Percentiles rank a stretch among this genome's conserved stretches.
phyloP scores from a whole-genome alignment of 2,113 vertebrate genomes.

The Nothocercus julius region DNA sequence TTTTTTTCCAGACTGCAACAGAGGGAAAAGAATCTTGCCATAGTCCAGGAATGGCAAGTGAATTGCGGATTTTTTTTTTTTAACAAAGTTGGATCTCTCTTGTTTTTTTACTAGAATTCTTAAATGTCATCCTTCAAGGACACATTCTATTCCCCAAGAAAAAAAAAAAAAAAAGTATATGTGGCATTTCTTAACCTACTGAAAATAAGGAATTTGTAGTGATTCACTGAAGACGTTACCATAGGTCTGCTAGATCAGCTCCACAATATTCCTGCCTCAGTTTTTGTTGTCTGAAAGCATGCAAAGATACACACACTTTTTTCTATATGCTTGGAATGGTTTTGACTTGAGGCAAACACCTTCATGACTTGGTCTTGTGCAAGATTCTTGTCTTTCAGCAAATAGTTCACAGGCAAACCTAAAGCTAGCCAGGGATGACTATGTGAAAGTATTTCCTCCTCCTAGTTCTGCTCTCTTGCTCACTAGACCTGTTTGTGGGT shows the following conservation, averaged over 20 bases:
- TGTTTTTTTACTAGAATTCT: neutral
- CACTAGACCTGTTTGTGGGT: rapidly evolving
- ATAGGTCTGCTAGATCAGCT: neutral
- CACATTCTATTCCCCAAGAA: neutral
- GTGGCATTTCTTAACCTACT: neutral
- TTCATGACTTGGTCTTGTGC: neutral
- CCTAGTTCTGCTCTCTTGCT: neutral
- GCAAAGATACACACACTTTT: neutral
- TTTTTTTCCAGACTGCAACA: neutral
- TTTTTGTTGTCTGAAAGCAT: neutral
- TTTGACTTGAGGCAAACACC: neutral
- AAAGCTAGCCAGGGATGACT: neutral
- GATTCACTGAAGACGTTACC: neutral
- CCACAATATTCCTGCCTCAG: neutral
- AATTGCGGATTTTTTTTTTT: neutral
- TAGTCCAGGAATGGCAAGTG: neutral
- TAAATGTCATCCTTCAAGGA: neutral
- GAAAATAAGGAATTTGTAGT: neutral
- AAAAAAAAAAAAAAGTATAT: neutral
- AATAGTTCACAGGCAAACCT: neutral
- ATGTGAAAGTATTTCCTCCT: neutral
- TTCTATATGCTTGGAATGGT: neutral
- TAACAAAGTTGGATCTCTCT: neutral
- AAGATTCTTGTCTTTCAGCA: neutral
- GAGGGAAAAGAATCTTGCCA: neutral